Evolutionary conservation across 2,113 vertebrate genomes (phyloP).

Genomic region (Sciurus niger): DNA sequence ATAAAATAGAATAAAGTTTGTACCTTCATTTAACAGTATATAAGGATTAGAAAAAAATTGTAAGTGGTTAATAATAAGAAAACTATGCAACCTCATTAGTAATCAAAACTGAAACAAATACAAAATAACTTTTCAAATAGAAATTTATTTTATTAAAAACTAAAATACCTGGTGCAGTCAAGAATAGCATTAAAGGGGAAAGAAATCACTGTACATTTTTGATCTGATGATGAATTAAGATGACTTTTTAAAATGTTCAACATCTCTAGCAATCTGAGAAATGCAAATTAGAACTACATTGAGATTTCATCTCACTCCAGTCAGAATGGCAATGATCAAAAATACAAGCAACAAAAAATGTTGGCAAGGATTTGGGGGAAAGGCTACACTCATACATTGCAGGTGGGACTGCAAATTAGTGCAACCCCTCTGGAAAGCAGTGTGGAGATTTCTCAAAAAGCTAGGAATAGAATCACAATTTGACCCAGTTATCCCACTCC

Average conservation of each 20-base stretch:
- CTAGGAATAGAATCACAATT: too few relatives aligned
- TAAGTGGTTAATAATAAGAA: background rate
- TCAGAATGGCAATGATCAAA: too few relatives aligned
- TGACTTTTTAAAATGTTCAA: background rate
- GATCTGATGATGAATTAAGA: background rate
- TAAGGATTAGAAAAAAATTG: background rate
- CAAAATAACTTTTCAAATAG: background rate
- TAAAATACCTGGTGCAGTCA: background rate
- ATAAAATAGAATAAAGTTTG: background rate
- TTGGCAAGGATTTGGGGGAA: too few relatives aligned
- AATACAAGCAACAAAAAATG: too few relatives aligned
- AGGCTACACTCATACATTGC: too few relatives aligned
- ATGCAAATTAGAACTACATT: too few relatives aligned
- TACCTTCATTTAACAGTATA: background rate
- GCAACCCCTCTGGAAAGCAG: too few relatives aligned
- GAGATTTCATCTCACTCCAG: too few relatives aligned
- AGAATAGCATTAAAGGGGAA: background rate
- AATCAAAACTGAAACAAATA: slow-evolving; percentile 43
- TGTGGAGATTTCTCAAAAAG: too few relatives aligned
- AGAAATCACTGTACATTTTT: background rate
- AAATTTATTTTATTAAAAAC: background rate
- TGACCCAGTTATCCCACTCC: too few relatives aligned
- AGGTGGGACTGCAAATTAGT: too few relatives aligned
- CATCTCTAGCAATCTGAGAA: too few relatives aligned
- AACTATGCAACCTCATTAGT: background rate